Conservation (phyloP, 2,113 vertebrate genomes). For the Sula dactylatra region DNA sequence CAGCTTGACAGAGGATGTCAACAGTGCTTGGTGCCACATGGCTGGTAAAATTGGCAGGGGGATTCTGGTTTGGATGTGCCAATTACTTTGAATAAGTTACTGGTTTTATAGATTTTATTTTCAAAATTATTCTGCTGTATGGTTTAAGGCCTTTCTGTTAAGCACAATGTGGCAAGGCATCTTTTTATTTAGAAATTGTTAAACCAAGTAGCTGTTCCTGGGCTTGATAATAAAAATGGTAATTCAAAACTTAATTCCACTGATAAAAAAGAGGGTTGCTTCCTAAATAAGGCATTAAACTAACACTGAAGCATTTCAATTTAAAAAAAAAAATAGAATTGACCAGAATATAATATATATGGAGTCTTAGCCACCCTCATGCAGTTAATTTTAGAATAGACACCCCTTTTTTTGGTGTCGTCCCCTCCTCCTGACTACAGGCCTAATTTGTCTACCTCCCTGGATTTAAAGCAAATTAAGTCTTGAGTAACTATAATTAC, state of each 20-base stretch:
- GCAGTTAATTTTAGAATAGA: not conserved
- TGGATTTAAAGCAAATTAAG: slow-evolving; percentile 12
- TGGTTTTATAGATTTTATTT: not conserved
- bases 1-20: not conserved
- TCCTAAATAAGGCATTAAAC: not conserved
- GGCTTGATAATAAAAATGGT: not conserved
- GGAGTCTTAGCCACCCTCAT: not conserved
- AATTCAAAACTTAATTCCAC: not conserved
- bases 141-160: not conserved
- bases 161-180: not conserved
- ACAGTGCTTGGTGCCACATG: not conserved
- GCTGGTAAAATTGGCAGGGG: not conserved
- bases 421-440: not conserved
- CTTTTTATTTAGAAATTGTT: not conserved
- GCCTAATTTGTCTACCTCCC: not conserved
- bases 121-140: not conserved
- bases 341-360: not conserved
- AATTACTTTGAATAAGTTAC: not conserved
- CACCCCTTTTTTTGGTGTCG: not conserved
- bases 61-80: not conserved
- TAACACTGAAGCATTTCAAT: not conserved
- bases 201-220: not conserved
- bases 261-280: slow-evolving; percentile 1
- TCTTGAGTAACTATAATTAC: slow-evolving; percentile 16
- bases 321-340: not conserved